phyloP scores from a whole-genome alignment of 2,797 vertebrate species.

The Phrynocephalus guinanensis region DNA sequence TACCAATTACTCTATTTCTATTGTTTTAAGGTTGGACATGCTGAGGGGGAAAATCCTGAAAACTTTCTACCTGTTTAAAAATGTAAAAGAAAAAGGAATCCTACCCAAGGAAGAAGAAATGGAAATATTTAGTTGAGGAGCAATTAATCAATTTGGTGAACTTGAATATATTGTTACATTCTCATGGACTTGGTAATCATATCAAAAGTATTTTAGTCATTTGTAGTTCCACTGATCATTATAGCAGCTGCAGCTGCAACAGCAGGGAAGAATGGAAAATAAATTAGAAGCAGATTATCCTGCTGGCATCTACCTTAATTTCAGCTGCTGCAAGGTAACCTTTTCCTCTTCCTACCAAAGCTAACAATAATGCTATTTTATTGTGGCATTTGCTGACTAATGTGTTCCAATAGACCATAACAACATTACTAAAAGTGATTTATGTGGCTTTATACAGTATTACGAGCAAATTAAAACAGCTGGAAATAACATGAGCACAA shows the following conservation, averaged over 20 bases:
- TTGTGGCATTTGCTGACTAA: not conserved
- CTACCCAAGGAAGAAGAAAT: not conserved
- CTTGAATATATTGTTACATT: not conserved
- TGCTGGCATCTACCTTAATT: not conserved
- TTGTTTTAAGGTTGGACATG: not conserved
- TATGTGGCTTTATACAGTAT: not conserved
- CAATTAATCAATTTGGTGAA: not conserved
- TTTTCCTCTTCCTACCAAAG: not conserved
- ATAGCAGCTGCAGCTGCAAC: not conserved
- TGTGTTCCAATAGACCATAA: not conserved
- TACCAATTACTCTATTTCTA: not conserved
- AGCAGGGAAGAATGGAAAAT: not conserved
- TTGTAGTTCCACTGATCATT: conserved; percentile 12
- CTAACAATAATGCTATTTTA: conserved; percentile 12
- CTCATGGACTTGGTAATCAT: not conserved
- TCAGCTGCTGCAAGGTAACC: not conserved
- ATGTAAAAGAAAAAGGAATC: not conserved
- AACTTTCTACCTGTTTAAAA: not conserved
- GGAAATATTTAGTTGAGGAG: not conserved
- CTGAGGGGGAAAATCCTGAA: not conserved
- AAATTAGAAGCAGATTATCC: conserved; percentile 28
- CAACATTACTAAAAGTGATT: not conserved
- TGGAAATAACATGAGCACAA: not conserved
- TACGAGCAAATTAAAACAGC: not conserved
- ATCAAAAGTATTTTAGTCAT: not conserved